Conservation (phyloP, 2,113 vertebrate species). For the Chlamydotis undulata region DNA sequence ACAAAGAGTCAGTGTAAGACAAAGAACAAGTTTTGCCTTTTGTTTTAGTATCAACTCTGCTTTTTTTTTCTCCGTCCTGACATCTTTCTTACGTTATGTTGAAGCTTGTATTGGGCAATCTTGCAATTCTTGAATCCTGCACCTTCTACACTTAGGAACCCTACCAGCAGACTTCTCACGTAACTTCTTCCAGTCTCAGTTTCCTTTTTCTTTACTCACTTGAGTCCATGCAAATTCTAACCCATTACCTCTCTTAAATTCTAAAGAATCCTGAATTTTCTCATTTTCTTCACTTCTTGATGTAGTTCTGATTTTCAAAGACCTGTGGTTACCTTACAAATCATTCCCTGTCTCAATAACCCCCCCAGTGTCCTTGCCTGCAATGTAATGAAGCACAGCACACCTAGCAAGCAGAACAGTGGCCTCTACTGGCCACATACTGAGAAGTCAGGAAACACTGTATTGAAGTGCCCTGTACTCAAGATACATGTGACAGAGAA, state of each 20-base stretch:
- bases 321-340: background rate
- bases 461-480: background rate
- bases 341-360: accelerated
- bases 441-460: background rate
- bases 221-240: background rate
- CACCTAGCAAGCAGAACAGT: background rate
- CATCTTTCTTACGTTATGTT: background rate
- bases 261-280: background rate
- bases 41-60: background rate
- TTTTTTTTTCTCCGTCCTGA: background rate
- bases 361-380: accelerated
- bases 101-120: background rate
- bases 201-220: background rate
- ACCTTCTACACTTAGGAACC: background rate
- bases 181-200: background rate
- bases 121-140: background rate
- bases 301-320: background rate
- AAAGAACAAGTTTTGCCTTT: background rate
- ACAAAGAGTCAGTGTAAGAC: background rate
- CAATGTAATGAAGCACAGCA: accelerated
- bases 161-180: background rate
- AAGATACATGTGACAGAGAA: background rate
- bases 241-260: background rate
- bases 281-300: background rate
- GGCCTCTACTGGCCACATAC: background rate